These are phyloP conservation scores for Seison nebaliae DNA, from an alignment of 1,140 invertebrate species.

Conservation along the genomic window DNA sequence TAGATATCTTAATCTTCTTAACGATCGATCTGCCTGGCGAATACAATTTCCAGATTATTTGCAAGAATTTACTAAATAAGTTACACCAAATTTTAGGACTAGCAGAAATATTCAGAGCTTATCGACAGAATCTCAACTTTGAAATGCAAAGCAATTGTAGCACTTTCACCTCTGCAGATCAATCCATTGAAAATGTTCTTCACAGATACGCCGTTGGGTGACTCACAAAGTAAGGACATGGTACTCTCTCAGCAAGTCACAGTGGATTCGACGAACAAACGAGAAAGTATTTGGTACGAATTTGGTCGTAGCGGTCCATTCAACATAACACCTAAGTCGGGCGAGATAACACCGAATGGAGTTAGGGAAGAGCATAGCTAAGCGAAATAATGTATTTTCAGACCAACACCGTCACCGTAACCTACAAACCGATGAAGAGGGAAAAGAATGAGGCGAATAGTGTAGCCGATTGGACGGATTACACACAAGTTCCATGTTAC, in stretches of 20 bases:
- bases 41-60: conserved; percentile 23
- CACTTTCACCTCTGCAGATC: conserved; percentile 22
- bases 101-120: neutral
- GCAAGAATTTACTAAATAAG: conserved; percentile 26
- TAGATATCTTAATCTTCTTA: conserved; percentile 26
- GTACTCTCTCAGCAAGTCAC: no score
- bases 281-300: no score
- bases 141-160: conserved; percentile 22
- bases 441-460: neutral
- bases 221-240: no score
- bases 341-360: no score
- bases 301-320: no score
- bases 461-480: neutral
- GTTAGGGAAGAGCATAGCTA: no score
- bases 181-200: conserved; percentile 23
- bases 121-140: conserved; percentile 18
- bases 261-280: no score
- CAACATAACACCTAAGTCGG: no score
- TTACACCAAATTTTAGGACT: conserved; percentile 12
- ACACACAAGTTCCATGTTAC: neutral
- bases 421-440: neutral
- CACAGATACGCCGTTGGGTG: conserved; percentile 21
- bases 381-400: conserved; percentile 14
- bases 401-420: neutral
- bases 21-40: conserved; percentile 22